Conservation (phyloP, 2,797 vertebrate genomes). For the Rhinichthys osculus region DNA sequence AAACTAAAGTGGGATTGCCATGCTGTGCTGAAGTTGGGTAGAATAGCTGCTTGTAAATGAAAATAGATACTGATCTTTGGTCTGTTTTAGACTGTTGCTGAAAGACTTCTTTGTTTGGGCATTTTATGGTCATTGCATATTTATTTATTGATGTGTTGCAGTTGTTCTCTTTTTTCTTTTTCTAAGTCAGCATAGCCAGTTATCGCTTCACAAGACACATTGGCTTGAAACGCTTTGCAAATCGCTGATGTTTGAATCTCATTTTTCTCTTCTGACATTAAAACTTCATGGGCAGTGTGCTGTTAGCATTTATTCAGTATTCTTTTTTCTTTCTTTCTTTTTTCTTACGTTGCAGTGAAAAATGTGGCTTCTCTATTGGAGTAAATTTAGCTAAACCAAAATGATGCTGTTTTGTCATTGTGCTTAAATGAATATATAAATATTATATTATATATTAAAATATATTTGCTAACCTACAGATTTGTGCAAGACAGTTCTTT, state of each 20-base stretch:
- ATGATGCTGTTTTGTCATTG: constrained; percentile 83
- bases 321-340: constrained; percentile 58
- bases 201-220: constrained; percentile 8
- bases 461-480: constrained; percentile 83
- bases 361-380: constrained; percentile 77
- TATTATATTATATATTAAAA: constrained; percentile 84
- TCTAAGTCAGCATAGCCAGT: background rate
- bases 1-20: background rate
- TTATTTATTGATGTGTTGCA: constrained; percentile 10
- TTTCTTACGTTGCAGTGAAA: constrained; percentile 63
- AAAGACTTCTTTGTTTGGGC: background rate
- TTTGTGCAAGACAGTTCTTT: constrained; percentile 23
- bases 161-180: background rate
- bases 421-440: constrained; percentile 82
- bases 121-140: constrained; percentile 1
- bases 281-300: constrained; percentile 67
- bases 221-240: constrained; percentile 12
- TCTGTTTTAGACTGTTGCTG: background rate
- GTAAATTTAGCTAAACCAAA: constrained; percentile 79
- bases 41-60: constrained; percentile 11
- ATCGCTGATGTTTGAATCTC: constrained; percentile 28
- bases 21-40: background rate
- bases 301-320: constrained; percentile 66
- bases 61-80: background rate
- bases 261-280: constrained; percentile 39